Base-by-base conservation (phyloP, 35 echinoderm and acorn worm species). In the Heliocidaris tuberculata region DNA sequence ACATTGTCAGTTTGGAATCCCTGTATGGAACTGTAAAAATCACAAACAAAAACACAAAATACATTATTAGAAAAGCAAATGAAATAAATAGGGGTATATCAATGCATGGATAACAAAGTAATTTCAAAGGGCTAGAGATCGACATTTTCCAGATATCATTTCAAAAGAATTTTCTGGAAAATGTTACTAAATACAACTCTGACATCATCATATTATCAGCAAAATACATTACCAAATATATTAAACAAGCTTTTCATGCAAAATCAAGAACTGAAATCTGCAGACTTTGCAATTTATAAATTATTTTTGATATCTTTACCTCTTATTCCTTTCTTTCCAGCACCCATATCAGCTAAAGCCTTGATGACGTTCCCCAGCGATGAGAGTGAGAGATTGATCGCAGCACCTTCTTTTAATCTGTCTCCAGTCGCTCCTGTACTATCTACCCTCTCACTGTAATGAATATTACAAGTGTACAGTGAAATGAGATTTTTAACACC, bases 401-500 rank as follows among this genome's bases (percentile, higher is more conserved):
- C 94, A 32, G 98, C 95, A 0, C 98, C 98, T 92, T 99, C 98
- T 85, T 99, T 99, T 30, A 99, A 86, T 65, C 98, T 94, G 47
- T 99, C 98, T 10, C 98, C 98, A 2, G 97, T 97, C 0, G 98
- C 98, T 94, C 98, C 98, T 47, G 97, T 96, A 48, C 96, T 99
- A 30, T 99, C 98, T 10, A 99, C 98, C 59, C 98, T 94, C 87
- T 99, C 98, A 96, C 96, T 97, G 96, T 85, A 92, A 65, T 92
- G 10, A 4, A 96, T 24, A 54, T 91, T 17, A 92, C 21, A 86
- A 6, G n/a, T 86, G 42, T 48, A 94, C 8, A 21, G 86, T 47
- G 19, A 86, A 86, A 86, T 56, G 52, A 56, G 52, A 56, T 56
- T 56, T 56, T 42, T 42, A 42, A 42, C 35, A 42, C 35, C 35